Percentiles rank a stretch among this genome's conserved stretches.
Evolutionary conservation across 2,113 vertebrate species (phyloP).

Genomic region (Centropus unirufus): DNA sequence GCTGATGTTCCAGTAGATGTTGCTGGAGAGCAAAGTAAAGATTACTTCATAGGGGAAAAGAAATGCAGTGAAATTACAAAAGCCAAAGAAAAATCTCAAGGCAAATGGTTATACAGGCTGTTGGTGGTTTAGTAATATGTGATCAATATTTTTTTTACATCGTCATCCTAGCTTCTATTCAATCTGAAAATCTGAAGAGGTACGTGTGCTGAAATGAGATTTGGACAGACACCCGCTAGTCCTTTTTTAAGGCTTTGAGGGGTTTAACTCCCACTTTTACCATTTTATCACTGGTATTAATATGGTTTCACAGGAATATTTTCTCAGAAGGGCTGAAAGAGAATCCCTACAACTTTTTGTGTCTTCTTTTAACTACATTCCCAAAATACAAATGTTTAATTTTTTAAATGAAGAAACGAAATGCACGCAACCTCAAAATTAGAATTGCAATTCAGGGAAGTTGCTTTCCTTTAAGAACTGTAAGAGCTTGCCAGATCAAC

Average conservation of each 20-base stretch:
- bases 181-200: conserved; percentile 16
- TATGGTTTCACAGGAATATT: conserved; percentile 57
- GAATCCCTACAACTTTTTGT: conserved; percentile 12
- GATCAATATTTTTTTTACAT: conserved; percentile 64
- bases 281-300: conserved; percentile 59
- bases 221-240: background rate
- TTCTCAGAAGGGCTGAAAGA: conserved; percentile 62
- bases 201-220: background rate
- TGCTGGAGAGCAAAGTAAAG: conserved; percentile 85
- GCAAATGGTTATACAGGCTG: conserved; percentile 62
- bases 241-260: conserved; percentile 55
- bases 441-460: conserved; percentile 61
- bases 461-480: conserved; percentile 66
- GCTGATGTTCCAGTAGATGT: conserved; percentile 85
- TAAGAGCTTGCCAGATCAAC: conserved; percentile 55
- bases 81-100: conserved; percentile 59
- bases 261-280: conserved; percentile 64
- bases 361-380: conserved; percentile 32
- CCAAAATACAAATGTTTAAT: conserved; percentile 53
- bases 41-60: conserved; percentile 61
- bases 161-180: background rate
- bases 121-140: conserved; percentile 70
- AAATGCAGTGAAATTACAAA: conserved; percentile 70
- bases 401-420: conserved; percentile 69
- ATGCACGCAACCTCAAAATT: conserved; percentile 62